phyloP scores from a whole-genome alignment of 2,797 vertebrate species.

The Rhodeus uyekii region DNA sequence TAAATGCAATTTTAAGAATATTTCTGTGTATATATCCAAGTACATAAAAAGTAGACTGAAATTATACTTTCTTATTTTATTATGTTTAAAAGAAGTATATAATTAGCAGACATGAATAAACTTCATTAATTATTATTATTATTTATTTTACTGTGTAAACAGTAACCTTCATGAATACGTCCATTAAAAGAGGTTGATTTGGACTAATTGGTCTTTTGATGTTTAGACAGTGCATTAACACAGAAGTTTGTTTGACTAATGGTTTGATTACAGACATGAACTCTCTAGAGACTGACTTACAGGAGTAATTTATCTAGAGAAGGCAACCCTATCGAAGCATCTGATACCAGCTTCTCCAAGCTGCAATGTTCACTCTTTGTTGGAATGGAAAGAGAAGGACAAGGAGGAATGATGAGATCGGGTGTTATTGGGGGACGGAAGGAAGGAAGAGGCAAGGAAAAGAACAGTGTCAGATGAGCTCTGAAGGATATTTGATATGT shows the following conservation, averaged over 20 bases:
- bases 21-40: no score
- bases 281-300: constrained; percentile 54
- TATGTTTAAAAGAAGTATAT: no score
- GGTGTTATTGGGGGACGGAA: constrained; percentile 44
- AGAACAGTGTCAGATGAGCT: constrained; percentile 67
- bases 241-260: constrained; percentile 29
- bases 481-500: constrained; percentile 57
- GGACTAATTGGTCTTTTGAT: constrained; percentile 21
- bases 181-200: constrained; percentile 3
- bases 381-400: constrained; percentile 45
- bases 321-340: constrained; percentile 40
- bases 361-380: constrained; percentile 31
- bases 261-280: constrained; percentile 27
- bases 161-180: neutral
- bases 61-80: no score
- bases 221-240: constrained; percentile 11
- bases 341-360: constrained; percentile 5
- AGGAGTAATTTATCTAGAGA: constrained; percentile 45
- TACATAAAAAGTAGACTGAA: no score
- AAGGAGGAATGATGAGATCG: constrained; percentile 35
- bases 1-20: no score
- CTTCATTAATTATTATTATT: no score
- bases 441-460: constrained; percentile 34
- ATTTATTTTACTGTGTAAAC: neutral
- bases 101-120: no score